phyloP scores from a whole-genome alignment of 1,140 invertebrate species.

The Zaprionus taronus region DNA sequence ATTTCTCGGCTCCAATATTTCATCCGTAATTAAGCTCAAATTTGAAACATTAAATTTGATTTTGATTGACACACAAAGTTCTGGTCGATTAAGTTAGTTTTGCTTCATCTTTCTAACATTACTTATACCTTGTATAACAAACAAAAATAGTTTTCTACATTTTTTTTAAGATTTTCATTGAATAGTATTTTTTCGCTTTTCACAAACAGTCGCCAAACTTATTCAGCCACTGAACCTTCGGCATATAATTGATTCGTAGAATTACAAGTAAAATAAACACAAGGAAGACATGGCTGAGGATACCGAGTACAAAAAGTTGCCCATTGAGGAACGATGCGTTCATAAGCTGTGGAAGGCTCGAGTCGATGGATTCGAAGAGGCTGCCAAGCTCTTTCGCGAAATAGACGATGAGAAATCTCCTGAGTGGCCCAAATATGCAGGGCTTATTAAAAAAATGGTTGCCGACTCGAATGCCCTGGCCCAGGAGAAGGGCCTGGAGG shows the following conservation, averaged over 20 bases:
- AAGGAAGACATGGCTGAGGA: constrained; percentile 91
- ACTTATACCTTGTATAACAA: constrained; percentile 8
- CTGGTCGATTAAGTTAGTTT: constrained; percentile 49
- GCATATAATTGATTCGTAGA: neutral
- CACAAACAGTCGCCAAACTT: constrained; percentile 17
- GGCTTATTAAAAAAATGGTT: constrained; percentile 98
- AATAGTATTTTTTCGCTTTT: constrained; percentile 24
- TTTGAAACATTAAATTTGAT: constrained; percentile 66
- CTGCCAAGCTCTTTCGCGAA: constrained; percentile 93
- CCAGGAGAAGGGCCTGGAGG: constrained; percentile 98
- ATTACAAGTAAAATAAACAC: constrained; percentile 4
- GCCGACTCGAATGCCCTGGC: constrained; percentile 97
- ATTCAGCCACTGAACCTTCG: constrained; percentile 6
- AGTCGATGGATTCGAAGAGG: constrained; percentile 96
- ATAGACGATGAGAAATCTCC: constrained; percentile 96
- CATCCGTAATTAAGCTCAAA: constrained; percentile 72
- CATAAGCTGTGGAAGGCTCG: constrained; percentile 98
- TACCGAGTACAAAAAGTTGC: constrained; percentile 95
- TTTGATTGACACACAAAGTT: constrained; percentile 47
- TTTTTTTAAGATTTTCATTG: constrained; percentile 20
- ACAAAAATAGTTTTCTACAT: constrained; percentile 16
- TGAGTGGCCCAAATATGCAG: constrained; percentile 96
- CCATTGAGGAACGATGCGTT: constrained; percentile 94
- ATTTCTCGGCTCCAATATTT: constrained; percentile 37
- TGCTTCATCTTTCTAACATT: constrained; percentile 28